These are phyloP conservation scores for Squalus acanthias DNA, from an alignment of 2,797 vertebrate species.

Conservation along the genomic window DNA sequence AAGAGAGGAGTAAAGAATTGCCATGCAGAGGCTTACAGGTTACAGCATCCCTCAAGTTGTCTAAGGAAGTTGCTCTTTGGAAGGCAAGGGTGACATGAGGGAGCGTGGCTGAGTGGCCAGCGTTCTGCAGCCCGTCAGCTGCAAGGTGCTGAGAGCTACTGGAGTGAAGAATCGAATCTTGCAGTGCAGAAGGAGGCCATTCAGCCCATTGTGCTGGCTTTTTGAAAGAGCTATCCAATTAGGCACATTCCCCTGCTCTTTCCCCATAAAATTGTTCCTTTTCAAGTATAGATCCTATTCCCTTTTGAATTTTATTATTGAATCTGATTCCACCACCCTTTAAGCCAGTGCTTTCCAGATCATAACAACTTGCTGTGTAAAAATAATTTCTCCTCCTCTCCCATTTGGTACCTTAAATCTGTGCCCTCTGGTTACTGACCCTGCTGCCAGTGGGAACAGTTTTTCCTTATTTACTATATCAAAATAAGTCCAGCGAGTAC, in stretches of 20 bases:
- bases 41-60: background rate
- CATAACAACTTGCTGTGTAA: background rate
- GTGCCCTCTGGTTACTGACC: background rate
- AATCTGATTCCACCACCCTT: background rate
- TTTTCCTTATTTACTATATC: background rate
- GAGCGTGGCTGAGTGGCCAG: background rate
- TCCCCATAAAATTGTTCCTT: background rate
- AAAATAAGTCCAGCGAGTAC: background rate
- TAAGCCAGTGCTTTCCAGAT: background rate
- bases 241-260: background rate
- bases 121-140: background rate
- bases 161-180: background rate
- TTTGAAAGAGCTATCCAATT: background rate
- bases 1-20: background rate
- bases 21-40: background rate
- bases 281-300: background rate
- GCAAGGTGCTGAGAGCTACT: background rate
- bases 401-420: background rate
- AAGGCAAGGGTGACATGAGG: background rate
- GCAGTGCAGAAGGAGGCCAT: background rate
- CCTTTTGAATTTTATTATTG: background rate
- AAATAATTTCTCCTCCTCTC: background rate
- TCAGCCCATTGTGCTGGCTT: background rate
- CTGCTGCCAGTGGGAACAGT: background rate
- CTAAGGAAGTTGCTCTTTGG: background rate